Conservation (phyloP, 1,140 invertebrate genomes). For the Drosophila takahashii region DNA sequence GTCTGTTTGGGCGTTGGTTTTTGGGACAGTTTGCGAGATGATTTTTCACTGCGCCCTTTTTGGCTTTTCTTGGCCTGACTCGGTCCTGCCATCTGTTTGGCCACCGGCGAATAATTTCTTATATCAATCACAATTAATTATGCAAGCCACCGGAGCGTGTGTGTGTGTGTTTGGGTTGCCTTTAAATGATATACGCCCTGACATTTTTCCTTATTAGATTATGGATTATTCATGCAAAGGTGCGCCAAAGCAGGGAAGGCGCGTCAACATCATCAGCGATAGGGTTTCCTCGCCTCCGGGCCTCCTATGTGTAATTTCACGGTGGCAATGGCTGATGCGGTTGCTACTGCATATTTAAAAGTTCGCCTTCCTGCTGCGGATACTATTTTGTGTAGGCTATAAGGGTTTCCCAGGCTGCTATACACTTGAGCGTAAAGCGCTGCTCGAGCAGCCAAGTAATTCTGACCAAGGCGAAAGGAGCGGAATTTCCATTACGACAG, state of each 20-base stretch:
- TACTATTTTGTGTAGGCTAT: background rate
- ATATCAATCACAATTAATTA: slow-evolving; percentile 83
- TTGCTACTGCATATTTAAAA: slow-evolving; percentile 12
- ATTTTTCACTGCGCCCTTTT: slow-evolving; percentile 77
- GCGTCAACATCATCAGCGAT: slow-evolving; percentile 31
- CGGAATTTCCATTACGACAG: slow-evolving; percentile 20
- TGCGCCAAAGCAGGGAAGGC: slow-evolving; percentile 21
- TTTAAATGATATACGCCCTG: slow-evolving; percentile 60
- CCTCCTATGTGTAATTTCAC: slow-evolving; percentile 68
- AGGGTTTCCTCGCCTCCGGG: slow-evolving; percentile 37
- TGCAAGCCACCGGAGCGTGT: slow-evolving; percentile 31
- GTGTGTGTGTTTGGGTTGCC: slow-evolving; percentile 8
- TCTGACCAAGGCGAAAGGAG: slow-evolving; percentile 19
- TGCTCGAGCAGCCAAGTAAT: slow-evolving; percentile 30
- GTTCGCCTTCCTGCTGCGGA: background rate
- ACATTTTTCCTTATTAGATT: slow-evolving; percentile 75
- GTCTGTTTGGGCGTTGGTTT: slow-evolving; percentile 34
- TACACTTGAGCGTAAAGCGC: slow-evolving; percentile 59
- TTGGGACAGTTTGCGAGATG: slow-evolving; percentile 76
- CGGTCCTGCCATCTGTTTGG: slow-evolving; percentile 60
- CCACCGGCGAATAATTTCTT: slow-evolving; percentile 75
- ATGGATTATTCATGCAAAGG: slow-evolving; percentile 71
- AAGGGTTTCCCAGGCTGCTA: slow-evolving; percentile 35
- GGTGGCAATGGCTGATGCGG: slow-evolving; percentile 29
- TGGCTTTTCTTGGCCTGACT: slow-evolving; percentile 30